Evolutionary conservation across 2,888 invertebrate species (phyloP).

Genomic region (Epirrhoe alternata): DNA sequence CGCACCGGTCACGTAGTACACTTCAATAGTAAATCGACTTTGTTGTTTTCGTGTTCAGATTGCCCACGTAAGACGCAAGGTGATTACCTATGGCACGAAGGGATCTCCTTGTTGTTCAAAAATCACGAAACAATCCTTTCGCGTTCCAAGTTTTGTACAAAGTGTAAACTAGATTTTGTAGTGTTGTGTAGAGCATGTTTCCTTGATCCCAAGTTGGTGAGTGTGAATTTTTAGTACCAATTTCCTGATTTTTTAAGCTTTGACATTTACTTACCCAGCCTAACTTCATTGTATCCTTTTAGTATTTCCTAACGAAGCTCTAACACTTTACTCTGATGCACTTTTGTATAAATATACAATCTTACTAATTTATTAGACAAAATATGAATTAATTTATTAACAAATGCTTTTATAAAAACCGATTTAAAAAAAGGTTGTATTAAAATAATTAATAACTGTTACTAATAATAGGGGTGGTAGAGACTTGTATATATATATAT

Average conservation of each 20-base stretch:
- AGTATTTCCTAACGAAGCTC: constrained; percentile 1
- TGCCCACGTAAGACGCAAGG: no score
- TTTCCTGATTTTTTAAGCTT: background rate
- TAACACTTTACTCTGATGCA: background rate
- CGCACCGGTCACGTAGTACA: no score
- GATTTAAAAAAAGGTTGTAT: background rate
- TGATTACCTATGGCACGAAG: no score
- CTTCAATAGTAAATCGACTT: no score
- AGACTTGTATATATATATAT: background rate
- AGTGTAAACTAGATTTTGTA: constrained; percentile 3
- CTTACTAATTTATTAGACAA: background rate
- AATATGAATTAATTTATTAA: background rate
- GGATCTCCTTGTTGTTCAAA: no score
- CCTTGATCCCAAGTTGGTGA: constrained; percentile 17
- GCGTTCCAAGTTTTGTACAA: background rate
- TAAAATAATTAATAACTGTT: background rate
- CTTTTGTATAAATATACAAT: background rate
- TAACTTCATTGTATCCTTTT: constrained; percentile 10
- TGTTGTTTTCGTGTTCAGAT: no score
- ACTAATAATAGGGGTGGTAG: background rate
- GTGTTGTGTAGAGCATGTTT: constrained; percentile 21
- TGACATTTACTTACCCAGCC: constrained; percentile 11
- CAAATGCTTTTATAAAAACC: background rate
- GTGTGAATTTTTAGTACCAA: constrained; percentile 12
- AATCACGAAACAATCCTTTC: no score